These are phyloP conservation scores for Tolmerus cingulatus DNA, from an alignment of 2,888 invertebrate species.

Conservation along the genomic window DNA sequence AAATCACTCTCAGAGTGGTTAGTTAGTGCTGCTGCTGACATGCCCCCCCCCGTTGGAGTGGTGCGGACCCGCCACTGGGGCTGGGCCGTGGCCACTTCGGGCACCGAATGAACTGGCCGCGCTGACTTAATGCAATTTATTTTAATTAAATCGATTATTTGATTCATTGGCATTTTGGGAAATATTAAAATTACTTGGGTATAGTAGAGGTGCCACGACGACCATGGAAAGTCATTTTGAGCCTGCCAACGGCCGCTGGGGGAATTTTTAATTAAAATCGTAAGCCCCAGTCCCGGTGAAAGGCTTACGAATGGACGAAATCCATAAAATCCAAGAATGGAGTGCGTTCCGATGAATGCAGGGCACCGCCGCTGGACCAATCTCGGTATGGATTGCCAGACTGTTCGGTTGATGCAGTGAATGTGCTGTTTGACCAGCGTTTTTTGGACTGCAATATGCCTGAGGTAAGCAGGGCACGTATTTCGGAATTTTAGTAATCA, in stretches of 20 bases:
- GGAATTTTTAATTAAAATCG: conserved; percentile 9
- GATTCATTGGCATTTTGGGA: conserved; percentile 31
- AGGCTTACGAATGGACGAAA: background rate
- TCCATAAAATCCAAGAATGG: background rate
- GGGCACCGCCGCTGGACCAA: background rate
- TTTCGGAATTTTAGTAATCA: background rate
- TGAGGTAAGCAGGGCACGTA: background rate
- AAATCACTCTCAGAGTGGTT: background rate
- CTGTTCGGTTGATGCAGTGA: background rate
- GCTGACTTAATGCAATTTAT: conserved; percentile 25
- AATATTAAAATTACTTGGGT: conserved; percentile 20
- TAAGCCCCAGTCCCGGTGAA: background rate
- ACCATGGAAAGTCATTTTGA: background rate
- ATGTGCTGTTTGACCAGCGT: background rate
- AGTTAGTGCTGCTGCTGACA: background rate
- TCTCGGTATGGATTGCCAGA: background rate
- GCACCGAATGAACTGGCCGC: background rate
- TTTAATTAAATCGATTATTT: conserved; percentile 37
- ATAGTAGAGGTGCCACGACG: background rate
- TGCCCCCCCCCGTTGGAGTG: background rate
- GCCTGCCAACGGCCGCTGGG: background rate
- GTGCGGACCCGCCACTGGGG: background rate
- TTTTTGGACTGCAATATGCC: background rate
- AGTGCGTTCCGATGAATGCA: background rate
- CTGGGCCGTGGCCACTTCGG: background rate